These are phyloP conservation scores for Tribolium madens DNA, from an alignment of 1,140 invertebrate genomes.

Conservation along the genomic window DNA sequence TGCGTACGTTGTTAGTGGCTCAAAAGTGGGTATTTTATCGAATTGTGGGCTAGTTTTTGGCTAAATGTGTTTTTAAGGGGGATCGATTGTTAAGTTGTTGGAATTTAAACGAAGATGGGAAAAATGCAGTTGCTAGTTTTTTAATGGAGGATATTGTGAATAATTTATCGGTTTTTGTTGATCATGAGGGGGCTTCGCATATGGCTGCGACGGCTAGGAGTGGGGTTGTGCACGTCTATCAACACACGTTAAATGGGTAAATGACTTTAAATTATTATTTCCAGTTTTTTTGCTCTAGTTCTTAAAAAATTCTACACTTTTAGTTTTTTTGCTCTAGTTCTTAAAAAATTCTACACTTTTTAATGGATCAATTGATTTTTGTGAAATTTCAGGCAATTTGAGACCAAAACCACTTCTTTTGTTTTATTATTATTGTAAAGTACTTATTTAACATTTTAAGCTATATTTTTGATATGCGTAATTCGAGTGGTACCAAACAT, in stretches of 20 bases:
- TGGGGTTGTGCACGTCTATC: conserved; percentile 82
- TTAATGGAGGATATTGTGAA: conserved; percentile 76
- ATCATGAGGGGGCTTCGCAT: conserved; percentile 67
- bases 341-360: too few relatives aligned
- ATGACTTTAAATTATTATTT: too few relatives aligned
- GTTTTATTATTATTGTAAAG: too few relatives aligned
- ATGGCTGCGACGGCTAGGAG: conserved; percentile 77
- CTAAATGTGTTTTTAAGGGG: conserved; percentile 57
- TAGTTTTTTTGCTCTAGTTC: too few relatives aligned
- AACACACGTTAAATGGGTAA: conserved; percentile 80
- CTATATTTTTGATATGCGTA: too few relatives aligned
- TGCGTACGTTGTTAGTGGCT: conserved; percentile 74
- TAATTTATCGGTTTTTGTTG: conserved; percentile 67
- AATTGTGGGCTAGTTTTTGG: not conserved
- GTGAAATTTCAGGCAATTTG: too few relatives aligned
- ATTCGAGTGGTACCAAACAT: too few relatives aligned
- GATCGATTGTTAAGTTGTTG: conserved; percentile 74
- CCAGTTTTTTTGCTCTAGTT: too few relatives aligned
- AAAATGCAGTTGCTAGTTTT: conserved; percentile 69
- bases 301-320: too few relatives aligned
- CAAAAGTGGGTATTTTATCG: conserved; percentile 59
- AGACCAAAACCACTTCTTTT: too few relatives aligned
- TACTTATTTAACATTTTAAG: too few relatives aligned
- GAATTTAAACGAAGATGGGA: conserved; percentile 69
- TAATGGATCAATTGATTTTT: too few relatives aligned